phyloP scores from a whole-genome alignment of 2,888 invertebrate genomes.

The Agonum fuliginosum region DNA sequence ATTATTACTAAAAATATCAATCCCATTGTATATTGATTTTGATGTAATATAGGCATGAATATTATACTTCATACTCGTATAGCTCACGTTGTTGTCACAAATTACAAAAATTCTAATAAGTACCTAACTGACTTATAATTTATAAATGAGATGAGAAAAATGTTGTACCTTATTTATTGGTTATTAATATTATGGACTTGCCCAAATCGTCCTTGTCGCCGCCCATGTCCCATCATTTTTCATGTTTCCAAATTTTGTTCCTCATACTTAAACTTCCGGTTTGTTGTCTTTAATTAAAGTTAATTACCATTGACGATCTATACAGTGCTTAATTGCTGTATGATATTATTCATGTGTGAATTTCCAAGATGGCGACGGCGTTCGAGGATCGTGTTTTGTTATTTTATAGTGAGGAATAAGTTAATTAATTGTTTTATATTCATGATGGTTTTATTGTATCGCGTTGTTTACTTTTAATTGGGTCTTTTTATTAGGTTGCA shows the following conservation, averaged over 20 bases:
- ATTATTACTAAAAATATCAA: too few species aligned
- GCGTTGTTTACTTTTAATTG: conserved; percentile 38
- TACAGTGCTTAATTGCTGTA: conserved; percentile 23
- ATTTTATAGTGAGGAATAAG: conserved; percentile 32
- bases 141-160: too few species aligned
- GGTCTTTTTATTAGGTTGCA: conserved; percentile 39
- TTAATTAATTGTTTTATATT: conserved; percentile 44
- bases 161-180: too few species aligned
- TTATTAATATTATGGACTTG: too few species aligned
- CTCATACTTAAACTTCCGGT: conserved; percentile 19
- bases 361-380: conserved; percentile 34
- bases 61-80: too few species aligned
- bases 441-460: conserved; percentile 38
- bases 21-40: too few species aligned
- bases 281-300: conserved; percentile 31
- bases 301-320: conserved; percentile 42
- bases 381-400: conserved; percentile 24
- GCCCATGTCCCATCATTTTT: neutral
- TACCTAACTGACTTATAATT: too few species aligned
- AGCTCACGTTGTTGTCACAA: too few species aligned
- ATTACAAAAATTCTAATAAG: too few species aligned
- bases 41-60: too few species aligned
- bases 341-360: conserved; percentile 46
- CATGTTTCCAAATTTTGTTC: conserved; percentile 7
- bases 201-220: too few species aligned